Base-by-base conservation (phyloP, 2,888 invertebrate species). In the Allolobophora icterica region DNA sequence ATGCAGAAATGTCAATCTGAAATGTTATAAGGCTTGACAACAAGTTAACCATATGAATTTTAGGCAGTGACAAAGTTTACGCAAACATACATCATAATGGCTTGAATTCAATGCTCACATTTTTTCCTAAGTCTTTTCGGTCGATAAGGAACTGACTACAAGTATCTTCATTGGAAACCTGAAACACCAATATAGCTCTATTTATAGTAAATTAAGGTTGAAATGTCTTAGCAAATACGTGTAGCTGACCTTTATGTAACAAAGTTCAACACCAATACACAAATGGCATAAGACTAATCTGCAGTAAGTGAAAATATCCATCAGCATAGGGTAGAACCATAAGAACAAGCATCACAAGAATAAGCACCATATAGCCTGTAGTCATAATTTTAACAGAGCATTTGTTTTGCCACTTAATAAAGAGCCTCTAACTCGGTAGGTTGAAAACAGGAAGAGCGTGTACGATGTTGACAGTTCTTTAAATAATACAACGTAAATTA, bases 81-180 rank as follows among this genome's bases (percentile, higher is more conserved):
- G 30, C 71, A 71, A n/a, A n/a, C 1, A 71, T n/a, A 71, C 71
- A 71, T 0, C 30, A 71, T 71, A 71, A 71, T 71, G n/a, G 13
- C n/a, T n/a, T 0, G 0, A n/a, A n/a, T n/a, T n/a, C 71, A 30
- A 52, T 38, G 94, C 96, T 95, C 95, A 97, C 97, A 95, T 98
- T 98, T 94, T 96, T 96, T 0, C 97, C 98, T 90, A 98, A 94
- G 93, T 97, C 96, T 92, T 97, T 96, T 84, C 96, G 96, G 1
- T 97, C 96, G 24, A 97, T 96, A 40, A 99, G 96, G 95, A 99
- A 99, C 94, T 99, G 98, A n/a, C 97, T 97, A 93, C 97, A 96
- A 33, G 96, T 96, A 95, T 98, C 98, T 83, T 97, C 97, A 0
- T 97, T 96, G 91, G 96, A 94, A 15, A 96, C 95, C 95, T 95